Evolutionary conservation across 2,113 vertebrate genomes (phyloP), one percentile per base, ranked within the genome.

Genomic region (Ivindomyrus marchei): DNA sequence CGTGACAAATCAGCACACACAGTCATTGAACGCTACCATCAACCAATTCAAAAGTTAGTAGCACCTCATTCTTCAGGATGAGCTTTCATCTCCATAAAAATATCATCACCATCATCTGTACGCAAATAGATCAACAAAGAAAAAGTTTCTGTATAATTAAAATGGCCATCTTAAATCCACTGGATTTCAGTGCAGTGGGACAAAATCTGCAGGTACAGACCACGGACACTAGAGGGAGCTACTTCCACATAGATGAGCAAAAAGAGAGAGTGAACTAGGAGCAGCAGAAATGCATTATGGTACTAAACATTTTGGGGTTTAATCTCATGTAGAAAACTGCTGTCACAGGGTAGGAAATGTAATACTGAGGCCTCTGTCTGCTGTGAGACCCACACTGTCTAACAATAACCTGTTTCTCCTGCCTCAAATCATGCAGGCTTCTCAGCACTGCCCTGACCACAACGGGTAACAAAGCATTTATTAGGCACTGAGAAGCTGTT

Each of bases 171-270:
- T 49, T 6, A 52, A n/a, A 87, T 87, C 46, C 45, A 47, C 46
- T 36, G 17, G 53, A 56, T 88, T 56, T 45, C 53, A 88, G 7
- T 17, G 39, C 10, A 42, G 53, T 13, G 58, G 31, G 36, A 88
- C 3, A 24, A 58, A 10, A 49, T 11, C 2, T 66, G 9, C 39
- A 62, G 27, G 15, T 62, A 85, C 6, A 27, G 8, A 89, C 11
- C 39, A 85, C 3, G 3, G 8, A 53, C 87, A 90, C 87, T 56
- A 88, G 86, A 86, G 74, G 74, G 91, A 36, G 80, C 45, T 39
- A 50, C 56, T 36, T 85, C 70, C 89, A 83, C 77, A 88, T 7
- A 8, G 39, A 89, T n/a, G 24, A 50, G 56, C 62, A n/a, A 3
- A 31, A 21, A 83, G n/a, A 3, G 4, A 13, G 36, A 45, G 2